Evolutionary conservation across 2,797 vertebrate species (phyloP).

Genomic region (Darevskia mixta): DNA sequence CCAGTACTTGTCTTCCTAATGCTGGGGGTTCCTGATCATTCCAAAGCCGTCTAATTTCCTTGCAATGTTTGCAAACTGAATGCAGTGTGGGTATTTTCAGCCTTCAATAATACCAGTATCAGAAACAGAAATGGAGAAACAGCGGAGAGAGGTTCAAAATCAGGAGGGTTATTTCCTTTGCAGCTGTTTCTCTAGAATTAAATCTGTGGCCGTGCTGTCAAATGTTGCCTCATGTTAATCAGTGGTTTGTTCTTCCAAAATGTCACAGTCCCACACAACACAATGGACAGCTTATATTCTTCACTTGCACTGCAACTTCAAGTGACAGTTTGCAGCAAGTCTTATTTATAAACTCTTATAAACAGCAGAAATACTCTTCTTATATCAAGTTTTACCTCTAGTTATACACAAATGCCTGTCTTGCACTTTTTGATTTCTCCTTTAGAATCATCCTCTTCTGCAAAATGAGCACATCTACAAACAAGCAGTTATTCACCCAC

Average conservation of each 20-base stretch:
- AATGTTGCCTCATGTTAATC: not conserved
- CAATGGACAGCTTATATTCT: not conserved
- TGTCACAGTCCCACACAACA: not conserved
- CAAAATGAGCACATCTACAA: not conserved
- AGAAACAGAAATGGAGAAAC: not conserved
- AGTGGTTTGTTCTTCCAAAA: not conserved
- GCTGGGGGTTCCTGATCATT: slow-evolving; percentile 22
- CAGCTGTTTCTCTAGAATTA: not conserved
- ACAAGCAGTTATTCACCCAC: not conserved
- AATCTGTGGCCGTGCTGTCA: not conserved
- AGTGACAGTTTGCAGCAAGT: not conserved
- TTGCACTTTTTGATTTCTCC: not conserved
- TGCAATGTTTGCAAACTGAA: not conserved
- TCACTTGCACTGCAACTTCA: not conserved
- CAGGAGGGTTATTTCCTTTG: not conserved
- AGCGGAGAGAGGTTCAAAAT: not conserved
- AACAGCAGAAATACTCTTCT: not conserved
- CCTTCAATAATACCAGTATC: not conserved
- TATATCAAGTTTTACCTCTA: not conserved
- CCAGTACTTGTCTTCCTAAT: slow-evolving; percentile 2
- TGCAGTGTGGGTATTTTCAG: not conserved
- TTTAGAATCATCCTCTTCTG: not conserved
- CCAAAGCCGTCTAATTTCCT: slow-evolving; percentile 19
- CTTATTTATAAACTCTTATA: not conserved
- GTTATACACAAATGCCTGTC: not conserved